Conservation (phyloP, 2,797 vertebrate genomes). For the Oreochromis grahami region DNA sequence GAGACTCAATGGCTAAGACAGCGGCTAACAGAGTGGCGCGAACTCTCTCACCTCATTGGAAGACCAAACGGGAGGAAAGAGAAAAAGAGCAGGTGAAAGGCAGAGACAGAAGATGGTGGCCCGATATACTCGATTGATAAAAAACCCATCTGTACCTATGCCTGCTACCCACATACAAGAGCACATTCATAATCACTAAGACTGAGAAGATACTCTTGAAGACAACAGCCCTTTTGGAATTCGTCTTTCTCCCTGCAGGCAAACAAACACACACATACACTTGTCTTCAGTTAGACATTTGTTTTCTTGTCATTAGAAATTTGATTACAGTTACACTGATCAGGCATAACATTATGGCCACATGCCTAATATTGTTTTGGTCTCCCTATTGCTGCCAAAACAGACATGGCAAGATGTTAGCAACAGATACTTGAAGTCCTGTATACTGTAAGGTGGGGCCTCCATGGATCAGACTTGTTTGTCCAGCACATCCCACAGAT, state of each 20-base stretch:
- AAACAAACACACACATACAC: neutral
- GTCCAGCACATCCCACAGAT: neutral
- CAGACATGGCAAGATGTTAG: neutral
- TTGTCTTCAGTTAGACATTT: neutral
- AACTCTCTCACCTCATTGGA: slow-evolving; percentile 38
- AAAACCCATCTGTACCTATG: neutral
- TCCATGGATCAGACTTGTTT: neutral
- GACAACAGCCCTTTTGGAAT: neutral
- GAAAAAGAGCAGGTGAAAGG: neutral
- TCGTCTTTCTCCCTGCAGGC: neutral
- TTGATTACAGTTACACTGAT: neutral
- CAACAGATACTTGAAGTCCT: neutral
- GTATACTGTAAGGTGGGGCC: neutral
- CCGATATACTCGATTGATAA: neutral
- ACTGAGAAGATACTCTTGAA: neutral
- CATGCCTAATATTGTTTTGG: neutral
- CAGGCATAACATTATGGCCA: neutral
- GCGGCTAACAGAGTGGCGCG: slow-evolving; percentile 39
- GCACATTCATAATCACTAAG: neutral
- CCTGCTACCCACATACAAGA: neutral
- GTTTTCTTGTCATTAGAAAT: neutral
- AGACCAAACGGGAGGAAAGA: neutral
- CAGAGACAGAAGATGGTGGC: neutral
- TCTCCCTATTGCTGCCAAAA: neutral
- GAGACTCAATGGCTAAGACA: slow-evolving; percentile 63